Percentiles rank a stretch among this genome's conserved stretches.
Conservation (phyloP, 2,113 vertebrate genomes). For the Archilochus colubris region DNA sequence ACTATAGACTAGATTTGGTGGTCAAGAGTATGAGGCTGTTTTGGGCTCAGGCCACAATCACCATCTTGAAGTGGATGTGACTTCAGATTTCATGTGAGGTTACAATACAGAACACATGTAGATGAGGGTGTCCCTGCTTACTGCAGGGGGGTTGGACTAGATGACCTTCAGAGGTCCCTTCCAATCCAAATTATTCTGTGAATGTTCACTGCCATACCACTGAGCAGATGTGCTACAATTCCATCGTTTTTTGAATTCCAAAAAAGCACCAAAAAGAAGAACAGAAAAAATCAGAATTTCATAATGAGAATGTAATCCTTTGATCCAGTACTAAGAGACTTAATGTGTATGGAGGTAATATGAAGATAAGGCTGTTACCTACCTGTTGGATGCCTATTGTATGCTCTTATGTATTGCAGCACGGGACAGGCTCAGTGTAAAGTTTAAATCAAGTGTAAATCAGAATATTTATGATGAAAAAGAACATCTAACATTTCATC, state of each 20-base stretch:
- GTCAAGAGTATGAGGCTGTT: not conserved
- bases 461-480: not conserved
- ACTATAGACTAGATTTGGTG: not conserved
- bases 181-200: no score
- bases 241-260: not conserved
- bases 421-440: not conserved
- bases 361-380: not conserved
- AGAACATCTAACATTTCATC: not conserved
- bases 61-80: not conserved
- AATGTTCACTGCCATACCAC: not conserved
- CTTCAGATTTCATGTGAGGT: fast-evolving
- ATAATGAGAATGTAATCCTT: not conserved
- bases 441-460: not conserved
- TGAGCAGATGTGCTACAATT: not conserved
- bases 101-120: not conserved
- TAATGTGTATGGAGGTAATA: not conserved
- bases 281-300: not conserved
- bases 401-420: not conserved
- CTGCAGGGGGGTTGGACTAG: no score
- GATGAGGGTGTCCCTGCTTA: no score
- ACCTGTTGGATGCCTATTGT: not conserved
- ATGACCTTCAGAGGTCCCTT: no score
- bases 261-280: not conserved
- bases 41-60: not conserved
- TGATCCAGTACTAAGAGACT: not conserved